phyloP scores from a whole-genome alignment of 2,888 invertebrate genomes.

The Macrosoma leucophasiata region DNA sequence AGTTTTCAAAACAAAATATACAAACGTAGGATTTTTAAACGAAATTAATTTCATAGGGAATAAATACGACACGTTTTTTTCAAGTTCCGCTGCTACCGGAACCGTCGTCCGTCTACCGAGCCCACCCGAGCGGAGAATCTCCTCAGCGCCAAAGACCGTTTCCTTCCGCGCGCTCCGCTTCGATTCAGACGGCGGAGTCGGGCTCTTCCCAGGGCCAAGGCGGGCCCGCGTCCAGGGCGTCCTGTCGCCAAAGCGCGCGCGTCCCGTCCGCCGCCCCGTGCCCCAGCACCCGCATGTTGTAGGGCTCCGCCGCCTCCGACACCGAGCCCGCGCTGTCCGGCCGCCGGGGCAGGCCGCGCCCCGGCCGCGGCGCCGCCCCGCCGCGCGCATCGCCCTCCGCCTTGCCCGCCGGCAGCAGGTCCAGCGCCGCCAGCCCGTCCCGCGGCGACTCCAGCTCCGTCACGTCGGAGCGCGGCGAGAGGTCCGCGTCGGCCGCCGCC shows the following conservation, averaged over 20 bases:
- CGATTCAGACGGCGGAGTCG: slow-evolving; percentile 68
- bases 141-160: no score
- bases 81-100: no score
- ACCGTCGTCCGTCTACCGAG: no score
- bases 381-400: slow-evolving; percentile 30
- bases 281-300: slow-evolving; percentile 60
- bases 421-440: slow-evolving; percentile 38
- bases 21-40: no score
- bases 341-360: slow-evolving; percentile 36
- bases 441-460: slow-evolving; percentile 58
- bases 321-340: slow-evolving; percentile 46
- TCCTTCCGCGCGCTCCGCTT: slow-evolving; percentile 34
- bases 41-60: no score
- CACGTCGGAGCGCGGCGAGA: slow-evolving; percentile 61
- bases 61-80: no score
- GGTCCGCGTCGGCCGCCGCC: slow-evolving; percentile 39
- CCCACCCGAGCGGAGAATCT: no score
- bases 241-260: slow-evolving; percentile 67
- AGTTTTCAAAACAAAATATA: no score
- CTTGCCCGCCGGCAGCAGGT: slow-evolving; percentile 48
- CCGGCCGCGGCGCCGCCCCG: slow-evolving; percentile 32
- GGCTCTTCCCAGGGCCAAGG: slow-evolving; percentile 71
- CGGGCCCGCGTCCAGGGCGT: slow-evolving; percentile 63
- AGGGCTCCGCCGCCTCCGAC: slow-evolving; percentile 60
- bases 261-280: slow-evolving; percentile 43